phyloP scores from a whole-genome alignment of 2,797 vertebrate genomes.

The Eutrigla gurnardus region DNA sequence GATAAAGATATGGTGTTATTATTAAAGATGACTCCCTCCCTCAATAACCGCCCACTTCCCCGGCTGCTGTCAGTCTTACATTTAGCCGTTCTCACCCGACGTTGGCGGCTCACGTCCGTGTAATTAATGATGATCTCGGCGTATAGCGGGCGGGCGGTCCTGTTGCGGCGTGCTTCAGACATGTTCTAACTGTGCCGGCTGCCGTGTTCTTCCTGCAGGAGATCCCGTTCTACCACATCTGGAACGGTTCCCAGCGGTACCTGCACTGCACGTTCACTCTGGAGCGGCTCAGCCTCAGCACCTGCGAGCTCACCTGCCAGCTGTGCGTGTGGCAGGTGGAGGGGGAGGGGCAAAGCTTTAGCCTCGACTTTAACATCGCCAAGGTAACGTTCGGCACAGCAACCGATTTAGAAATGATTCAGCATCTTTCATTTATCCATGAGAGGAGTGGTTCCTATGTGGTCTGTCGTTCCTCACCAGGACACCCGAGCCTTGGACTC shows the following conservation, averaged over 20 bases:
- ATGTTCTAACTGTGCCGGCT: conserved; percentile 55
- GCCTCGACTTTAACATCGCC: conserved; percentile 94
- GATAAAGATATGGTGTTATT: conserved; percentile 3
- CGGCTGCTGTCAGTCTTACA: conserved; percentile 53
- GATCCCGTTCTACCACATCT: conserved; percentile 99
- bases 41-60: conserved; percentile 24
- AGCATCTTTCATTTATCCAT: conserved; percentile 1
- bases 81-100: conserved; percentile 30
- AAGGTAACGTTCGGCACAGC: conserved; percentile 85
- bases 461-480: conserved; percentile 69
- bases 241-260: conserved; percentile 95
- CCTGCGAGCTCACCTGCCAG: conserved; percentile 96
- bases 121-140: conserved; percentile 67
- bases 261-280: conserved; percentile 97
- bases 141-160: conserved; percentile 51
- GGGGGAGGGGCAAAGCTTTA: conserved; percentile 97
- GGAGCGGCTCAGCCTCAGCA: conserved; percentile 94
- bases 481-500: conserved; percentile 92
- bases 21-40: conserved; percentile 7
- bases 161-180: conserved; percentile 49
- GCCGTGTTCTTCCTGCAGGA: conserved; percentile 82
- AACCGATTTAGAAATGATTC: background rate
- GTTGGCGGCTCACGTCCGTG: conserved; percentile 36
- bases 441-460: background rate
- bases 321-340: conserved; percentile 99